These are phyloP conservation scores for Podotricha telesiphe DNA, from an alignment of 2,888 invertebrate genomes.

Conservation along the genomic window DNA sequence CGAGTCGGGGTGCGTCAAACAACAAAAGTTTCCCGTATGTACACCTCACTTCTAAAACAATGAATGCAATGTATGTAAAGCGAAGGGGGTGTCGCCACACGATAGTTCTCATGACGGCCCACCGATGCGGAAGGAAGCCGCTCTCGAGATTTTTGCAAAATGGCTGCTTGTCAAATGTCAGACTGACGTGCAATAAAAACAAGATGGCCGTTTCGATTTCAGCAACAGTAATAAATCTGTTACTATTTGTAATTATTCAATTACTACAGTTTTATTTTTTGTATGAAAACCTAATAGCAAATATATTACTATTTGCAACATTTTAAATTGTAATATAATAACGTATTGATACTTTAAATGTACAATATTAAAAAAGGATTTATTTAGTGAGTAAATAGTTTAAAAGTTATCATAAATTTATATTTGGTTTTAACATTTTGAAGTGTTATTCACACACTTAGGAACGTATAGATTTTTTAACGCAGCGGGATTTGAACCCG, in stretches of 20 bases:
- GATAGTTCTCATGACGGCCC: constrained; percentile 79
- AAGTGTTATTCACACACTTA: too few species aligned
- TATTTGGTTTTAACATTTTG: too few species aligned
- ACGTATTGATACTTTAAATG: too few species aligned
- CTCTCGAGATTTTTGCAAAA: constrained; percentile 81
- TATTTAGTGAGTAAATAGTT: too few species aligned
- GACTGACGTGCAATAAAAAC: constrained; percentile 69
- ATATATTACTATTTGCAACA: too few species aligned
- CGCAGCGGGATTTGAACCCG: too few species aligned
- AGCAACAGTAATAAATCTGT: background rate
- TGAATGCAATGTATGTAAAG: constrained; percentile 80
- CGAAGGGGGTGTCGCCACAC: constrained; percentile 76
- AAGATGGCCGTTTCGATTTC: constrained; percentile 64
- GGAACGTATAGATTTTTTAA: too few species aligned
- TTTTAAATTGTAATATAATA: too few species aligned
- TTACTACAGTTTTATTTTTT: background rate
- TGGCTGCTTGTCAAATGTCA: constrained; percentile 79
- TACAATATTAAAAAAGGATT: too few species aligned
- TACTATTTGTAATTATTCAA: too few species aligned
- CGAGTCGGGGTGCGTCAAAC: constrained; percentile 62
- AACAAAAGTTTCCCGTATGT: constrained; percentile 77
- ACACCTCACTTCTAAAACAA: constrained; percentile 75
- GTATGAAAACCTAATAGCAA: too few species aligned
- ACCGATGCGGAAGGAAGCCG: constrained; percentile 81
- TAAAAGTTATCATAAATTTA: too few species aligned